A percentile compares a stretch with the other conserved stretches of the same genome.
phyloP scores from a whole-genome alignment of 2,888 invertebrate species.

The Cephus spinipes region DNA sequence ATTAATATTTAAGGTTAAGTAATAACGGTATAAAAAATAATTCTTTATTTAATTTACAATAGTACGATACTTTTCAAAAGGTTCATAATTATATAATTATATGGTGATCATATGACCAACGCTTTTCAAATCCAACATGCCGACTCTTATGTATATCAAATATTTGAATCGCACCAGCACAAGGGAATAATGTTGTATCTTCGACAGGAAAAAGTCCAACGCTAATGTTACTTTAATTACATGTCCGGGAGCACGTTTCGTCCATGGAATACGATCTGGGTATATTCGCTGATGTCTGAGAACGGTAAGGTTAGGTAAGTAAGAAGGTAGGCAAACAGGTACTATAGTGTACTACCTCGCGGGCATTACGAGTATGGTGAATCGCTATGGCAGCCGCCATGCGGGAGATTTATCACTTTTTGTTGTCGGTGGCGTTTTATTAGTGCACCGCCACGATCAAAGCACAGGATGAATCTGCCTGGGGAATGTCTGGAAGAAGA shows the following conservation, averaged over 20 bases:
- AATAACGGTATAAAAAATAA: no score
- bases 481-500: background rate
- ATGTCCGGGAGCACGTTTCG: conserved; percentile 23
- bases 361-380: conserved; percentile 28
- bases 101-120: background rate
- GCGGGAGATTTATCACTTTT: conserved; percentile 35
- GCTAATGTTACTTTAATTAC: conserved; percentile 34
- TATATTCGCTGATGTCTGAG: background rate
- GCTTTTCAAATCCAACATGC: background rate
- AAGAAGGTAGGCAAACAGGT: background rate
- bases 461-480: background rate
- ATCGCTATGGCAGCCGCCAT: conserved; percentile 21
- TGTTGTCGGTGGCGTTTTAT: conserved; percentile 20
- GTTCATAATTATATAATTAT: background rate
- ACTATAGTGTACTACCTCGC: background rate
- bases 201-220: conserved; percentile 13
- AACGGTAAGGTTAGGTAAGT: background rate
- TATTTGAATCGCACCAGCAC: background rate
- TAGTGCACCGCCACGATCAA: conserved; percentile 7
- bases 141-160: background rate
- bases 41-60: background rate
- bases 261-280: background rate
- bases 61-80: background rate
- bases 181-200: background rate
- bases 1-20: no score